Base-by-base conservation (phyloP, 2,888 invertebrate species). In the Unio delphinus region DNA sequence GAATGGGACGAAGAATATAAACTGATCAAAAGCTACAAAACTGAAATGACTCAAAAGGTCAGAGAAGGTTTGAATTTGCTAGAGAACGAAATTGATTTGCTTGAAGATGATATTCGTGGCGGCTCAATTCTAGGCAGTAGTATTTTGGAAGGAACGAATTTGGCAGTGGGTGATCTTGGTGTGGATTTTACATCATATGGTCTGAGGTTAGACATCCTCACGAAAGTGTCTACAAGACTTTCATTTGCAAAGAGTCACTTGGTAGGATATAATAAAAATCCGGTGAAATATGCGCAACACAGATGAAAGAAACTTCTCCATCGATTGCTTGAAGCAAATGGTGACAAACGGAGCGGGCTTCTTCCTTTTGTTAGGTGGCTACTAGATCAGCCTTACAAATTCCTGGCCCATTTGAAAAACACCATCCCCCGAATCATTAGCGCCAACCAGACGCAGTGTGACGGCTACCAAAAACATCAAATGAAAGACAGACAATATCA, bases 341-440 rank as follows among this genome's bases (percentile, higher is more conserved):
- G 1, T 63, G 17, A 55, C 7, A 73, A 75, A 8, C 73, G 65
- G 28, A 69, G 67, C 11, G 28, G 71, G 15, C 65, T 81, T 8
- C 65, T 69, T 18, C 55, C 56, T 23, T 69, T 80, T 11, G 67
- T 81, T 26, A 69, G 65, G 18, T 67, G 68, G 23, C 66, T 77
- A 11, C 70, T 81, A 74, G 70, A 75, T 23, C 58, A 76, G 34
- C 78, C 81, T n/a, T 64, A 64, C 20, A 72, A 76, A 18, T 72
- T 71, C 55, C 60, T 81, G 0, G 66, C 68, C 4, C 70, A 67
- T 11, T 67, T 80, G 2, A 72, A 74, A 61, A 66, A 72, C 28
- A 74, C 72, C 26, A 76, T 82, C 30, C 80, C 78, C 1, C 78
- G 74, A 18, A 78, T 86, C 65, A 80, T 85, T 30, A 65, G 76